phyloP scores from a whole-genome alignment of 2,888 invertebrate genomes.

The Meiosimyza decipiens region DNA sequence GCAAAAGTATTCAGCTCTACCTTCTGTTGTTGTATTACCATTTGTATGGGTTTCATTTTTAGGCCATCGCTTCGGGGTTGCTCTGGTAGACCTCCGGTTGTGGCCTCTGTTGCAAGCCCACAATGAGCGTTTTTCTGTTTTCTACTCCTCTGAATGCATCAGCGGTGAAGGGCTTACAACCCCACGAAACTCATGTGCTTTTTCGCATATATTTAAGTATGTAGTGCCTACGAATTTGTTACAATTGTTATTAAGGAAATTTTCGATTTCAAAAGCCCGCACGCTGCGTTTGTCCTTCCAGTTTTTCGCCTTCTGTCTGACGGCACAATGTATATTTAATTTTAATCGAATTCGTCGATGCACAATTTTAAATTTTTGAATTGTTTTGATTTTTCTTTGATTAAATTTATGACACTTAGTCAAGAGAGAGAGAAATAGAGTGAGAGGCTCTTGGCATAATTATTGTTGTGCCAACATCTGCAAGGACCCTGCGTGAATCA shows the following conservation, averaged over 20 bases:
- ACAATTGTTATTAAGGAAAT: constrained; percentile 40
- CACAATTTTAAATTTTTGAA: constrained; percentile 30
- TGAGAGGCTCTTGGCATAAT: constrained; percentile 29
- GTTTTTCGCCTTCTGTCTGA: constrained; percentile 3
- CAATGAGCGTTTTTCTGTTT: constrained; percentile 53
- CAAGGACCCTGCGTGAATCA: constrained; percentile 22
- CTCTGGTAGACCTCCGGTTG: constrained; percentile 61
- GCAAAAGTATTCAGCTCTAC: background rate
- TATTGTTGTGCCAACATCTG: constrained; percentile 35
- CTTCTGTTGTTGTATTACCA: constrained; percentile 43
- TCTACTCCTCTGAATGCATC: constrained; percentile 35
- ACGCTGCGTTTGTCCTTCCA: constrained; percentile 48
- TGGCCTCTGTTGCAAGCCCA: constrained; percentile 61
- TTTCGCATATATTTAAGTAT: background rate
- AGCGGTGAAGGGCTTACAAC: constrained; percentile 14
- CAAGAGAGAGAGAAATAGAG: background rate
- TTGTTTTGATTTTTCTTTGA: constrained; percentile 25
- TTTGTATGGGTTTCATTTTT: constrained; percentile 41
- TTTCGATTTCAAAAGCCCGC: constrained; percentile 54
- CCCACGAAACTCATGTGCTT: background rate
- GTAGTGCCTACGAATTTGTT: constrained; percentile 22
- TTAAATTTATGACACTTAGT: constrained; percentile 19
- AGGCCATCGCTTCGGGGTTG: constrained; percentile 53
- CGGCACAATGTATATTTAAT: constrained; percentile 33
- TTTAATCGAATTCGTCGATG: constrained; percentile 38